These are phyloP conservation scores for Escarpia spicata DNA, from an alignment of 2,888 invertebrate species.

Conservation along the genomic window DNA sequence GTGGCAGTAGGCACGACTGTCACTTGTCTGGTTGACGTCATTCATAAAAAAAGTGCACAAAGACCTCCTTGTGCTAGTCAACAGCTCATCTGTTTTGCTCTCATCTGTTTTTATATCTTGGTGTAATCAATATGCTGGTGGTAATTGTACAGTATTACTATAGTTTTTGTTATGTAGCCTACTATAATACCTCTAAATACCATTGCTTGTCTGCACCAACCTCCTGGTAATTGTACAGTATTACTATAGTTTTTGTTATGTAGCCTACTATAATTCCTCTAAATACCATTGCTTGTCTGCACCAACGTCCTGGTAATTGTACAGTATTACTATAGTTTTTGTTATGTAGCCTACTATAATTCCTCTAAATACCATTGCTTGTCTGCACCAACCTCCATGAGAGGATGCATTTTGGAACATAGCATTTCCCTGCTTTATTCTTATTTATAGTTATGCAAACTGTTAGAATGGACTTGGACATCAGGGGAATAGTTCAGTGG, in stretches of 20 bases:
- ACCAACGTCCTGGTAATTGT: not conserved
- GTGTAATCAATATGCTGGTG: not conserved
- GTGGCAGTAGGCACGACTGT: constrained; percentile 1
- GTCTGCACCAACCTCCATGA: not conserved
- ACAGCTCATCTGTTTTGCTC: not conserved
- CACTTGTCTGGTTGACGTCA: not conserved
- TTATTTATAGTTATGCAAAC: not conserved
- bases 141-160: not conserved
- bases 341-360: not conserved
- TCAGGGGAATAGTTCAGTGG: not conserved
- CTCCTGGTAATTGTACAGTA: not conserved
- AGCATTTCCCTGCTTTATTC: not conserved
- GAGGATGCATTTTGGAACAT: not conserved
- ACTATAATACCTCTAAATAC: not conserved
- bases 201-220: not conserved
- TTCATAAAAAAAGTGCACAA: not conserved
- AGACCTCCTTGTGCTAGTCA: not conserved
- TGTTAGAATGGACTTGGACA: not conserved
- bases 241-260: not conserved
- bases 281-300: not conserved
- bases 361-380: not conserved
- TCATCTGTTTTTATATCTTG: not conserved
- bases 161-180: not conserved
- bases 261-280: not conserved
- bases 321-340: not conserved